Evolutionary conservation across 2,888 invertebrate species (phyloP).

Genomic region (Ischnura elegans): DNA sequence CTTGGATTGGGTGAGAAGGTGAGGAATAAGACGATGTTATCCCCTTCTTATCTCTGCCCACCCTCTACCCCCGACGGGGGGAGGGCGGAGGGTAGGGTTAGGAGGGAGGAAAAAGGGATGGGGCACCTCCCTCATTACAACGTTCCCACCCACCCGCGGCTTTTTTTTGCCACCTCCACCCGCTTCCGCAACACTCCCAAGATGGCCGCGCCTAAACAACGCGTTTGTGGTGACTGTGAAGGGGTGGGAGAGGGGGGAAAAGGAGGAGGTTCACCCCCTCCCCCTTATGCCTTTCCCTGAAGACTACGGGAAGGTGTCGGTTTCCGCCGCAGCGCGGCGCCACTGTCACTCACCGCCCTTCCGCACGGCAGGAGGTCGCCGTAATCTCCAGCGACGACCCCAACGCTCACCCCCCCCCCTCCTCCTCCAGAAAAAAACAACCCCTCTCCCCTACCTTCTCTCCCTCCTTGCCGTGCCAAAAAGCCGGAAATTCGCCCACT

Average conservation of each 20-base stretch:
- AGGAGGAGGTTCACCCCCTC: not conserved
- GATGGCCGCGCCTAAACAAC: conserved; percentile 60
- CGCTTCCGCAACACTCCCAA: not conserved
- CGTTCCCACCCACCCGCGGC: not conserved
- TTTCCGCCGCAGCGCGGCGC: conserved; percentile 64
- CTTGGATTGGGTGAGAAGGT: no score
- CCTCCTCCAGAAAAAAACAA: no score
- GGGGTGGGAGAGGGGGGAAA: not conserved
- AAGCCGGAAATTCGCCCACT: no score
- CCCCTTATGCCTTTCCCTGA: not conserved
- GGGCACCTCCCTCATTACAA: not conserved
- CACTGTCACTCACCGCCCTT: conserved; percentile 56
- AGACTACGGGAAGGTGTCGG: conserved; percentile 68
- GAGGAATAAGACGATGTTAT: no score
- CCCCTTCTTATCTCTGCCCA: no score
- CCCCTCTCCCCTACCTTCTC: no score
- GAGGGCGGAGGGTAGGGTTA: no score
- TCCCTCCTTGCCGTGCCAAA: no score
- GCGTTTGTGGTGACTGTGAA: not conserved
- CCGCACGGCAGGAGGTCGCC: conserved; percentile 58
- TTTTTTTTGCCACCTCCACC: not conserved
- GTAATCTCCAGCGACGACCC: no score
- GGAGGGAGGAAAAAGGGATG: no score
- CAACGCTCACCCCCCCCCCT: no score
- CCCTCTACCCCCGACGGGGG: no score